Percentiles rank a stretch among this genome's conserved stretches.
These are phyloP conservation scores for Patella depressa DNA, from an alignment of 2,888 invertebrate genomes.

Conservation along the genomic window DNA sequence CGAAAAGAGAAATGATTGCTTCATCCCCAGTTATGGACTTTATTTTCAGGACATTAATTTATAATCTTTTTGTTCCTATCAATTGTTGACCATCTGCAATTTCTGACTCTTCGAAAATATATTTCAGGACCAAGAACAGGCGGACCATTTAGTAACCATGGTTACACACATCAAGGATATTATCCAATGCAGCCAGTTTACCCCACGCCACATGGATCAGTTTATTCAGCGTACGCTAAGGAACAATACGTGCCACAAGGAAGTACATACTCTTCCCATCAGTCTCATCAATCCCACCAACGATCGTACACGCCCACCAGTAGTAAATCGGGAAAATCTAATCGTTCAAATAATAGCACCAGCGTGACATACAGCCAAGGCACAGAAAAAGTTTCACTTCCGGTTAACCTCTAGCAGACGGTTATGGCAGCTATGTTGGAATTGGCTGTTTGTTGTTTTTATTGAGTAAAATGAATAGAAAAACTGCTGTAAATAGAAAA, in stretches of 20 bases:
- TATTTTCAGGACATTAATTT: background rate
- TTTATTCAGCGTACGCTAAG: constrained; percentile 53
- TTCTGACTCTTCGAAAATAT: background rate
- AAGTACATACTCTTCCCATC: constrained; percentile 52
- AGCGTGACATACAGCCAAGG: constrained; percentile 62
- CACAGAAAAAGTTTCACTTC: constrained; percentile 63
- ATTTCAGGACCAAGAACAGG: constrained; percentile 31
- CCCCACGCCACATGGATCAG: constrained; percentile 47
- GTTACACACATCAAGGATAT: constrained; percentile 61
- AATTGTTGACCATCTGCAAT: too few species aligned
- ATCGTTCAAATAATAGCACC: constrained; percentile 59
- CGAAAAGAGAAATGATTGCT: too few species aligned
- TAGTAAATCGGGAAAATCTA: constrained; percentile 65
- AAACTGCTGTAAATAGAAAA: too few species aligned
- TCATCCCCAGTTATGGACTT: background rate
- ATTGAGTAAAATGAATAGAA: too few species aligned
- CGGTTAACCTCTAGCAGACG: constrained; percentile 57
- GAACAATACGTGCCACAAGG: constrained; percentile 46
- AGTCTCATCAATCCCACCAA: constrained; percentile 61
- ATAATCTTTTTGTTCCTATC: background rate
- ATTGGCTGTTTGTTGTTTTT: background rate
- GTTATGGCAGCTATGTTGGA: background rate
- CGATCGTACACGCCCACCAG: constrained; percentile 66
- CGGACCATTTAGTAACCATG: constrained; percentile 54
- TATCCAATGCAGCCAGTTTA: constrained; percentile 66